Percentiles rank a stretch among this genome's conserved stretches.
Conservation (phyloP, 1,140 invertebrate species). For the Oedothorax gibbosus region DNA sequence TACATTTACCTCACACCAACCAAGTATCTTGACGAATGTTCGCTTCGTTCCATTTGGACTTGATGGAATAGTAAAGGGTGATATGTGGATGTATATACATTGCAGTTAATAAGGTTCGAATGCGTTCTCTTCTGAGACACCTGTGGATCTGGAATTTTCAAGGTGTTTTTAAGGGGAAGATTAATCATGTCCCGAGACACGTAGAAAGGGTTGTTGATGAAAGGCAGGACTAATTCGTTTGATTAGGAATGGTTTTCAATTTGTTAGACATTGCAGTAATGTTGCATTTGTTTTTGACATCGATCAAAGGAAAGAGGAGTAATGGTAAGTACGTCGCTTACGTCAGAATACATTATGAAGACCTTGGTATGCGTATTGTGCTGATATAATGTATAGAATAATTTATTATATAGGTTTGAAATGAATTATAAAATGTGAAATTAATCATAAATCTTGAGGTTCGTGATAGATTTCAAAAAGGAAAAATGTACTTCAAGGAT, state of each 20-base stretch:
- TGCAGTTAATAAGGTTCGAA: conserved; percentile 18
- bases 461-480: too few species aligned
- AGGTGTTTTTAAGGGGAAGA: conserved; percentile 2
- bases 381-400: too few species aligned
- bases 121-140: background rate
- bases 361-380: too few species aligned
- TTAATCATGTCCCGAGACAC: background rate
- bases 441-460: too few species aligned
- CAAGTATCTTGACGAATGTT: conserved; percentile 14
- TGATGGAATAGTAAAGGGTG: background rate
- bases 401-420: too few species aligned
- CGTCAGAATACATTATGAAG: too few species aligned
- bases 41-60: background rate
- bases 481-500: too few species aligned
- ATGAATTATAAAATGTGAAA: too few species aligned
- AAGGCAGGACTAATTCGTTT: conserved; percentile 24
- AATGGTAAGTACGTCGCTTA: too few species aligned
- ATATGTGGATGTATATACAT: background rate
- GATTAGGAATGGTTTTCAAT: conserved; percentile 20
- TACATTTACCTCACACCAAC: too few species aligned
- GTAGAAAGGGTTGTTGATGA: background rate
- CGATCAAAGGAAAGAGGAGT: too few species aligned
- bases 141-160: conserved; percentile 10
- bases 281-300: too few species aligned
- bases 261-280: background rate